Conservation (phyloP, 2,113 vertebrate species). For the Thunnus maccoyii region DNA sequence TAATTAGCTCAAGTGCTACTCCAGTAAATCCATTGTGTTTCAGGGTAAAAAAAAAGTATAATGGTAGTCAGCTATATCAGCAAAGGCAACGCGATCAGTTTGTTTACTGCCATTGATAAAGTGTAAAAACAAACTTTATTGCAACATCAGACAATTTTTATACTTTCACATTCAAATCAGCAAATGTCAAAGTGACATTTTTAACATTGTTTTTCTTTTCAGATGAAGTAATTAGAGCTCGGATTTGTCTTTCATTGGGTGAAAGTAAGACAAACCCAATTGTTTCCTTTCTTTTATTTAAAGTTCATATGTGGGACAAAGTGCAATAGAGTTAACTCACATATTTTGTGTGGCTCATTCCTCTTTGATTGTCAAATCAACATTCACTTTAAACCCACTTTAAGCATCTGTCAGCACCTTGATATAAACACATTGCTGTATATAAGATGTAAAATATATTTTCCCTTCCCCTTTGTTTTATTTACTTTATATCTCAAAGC, state of each 20-base stretch:
- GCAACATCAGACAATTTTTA: not conserved
- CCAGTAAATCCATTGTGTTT: conserved; percentile 55
- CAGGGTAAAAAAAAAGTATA: conserved; percentile 29
- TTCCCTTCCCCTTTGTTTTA: conserved; percentile 24
- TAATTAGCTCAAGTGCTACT: conserved; percentile 66
- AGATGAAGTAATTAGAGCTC: conserved; percentile 3
- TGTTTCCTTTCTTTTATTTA: conserved; percentile 13
- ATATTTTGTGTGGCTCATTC: conserved; percentile 17
- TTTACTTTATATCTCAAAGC: conserved; percentile 18
- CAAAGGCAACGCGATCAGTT: not conserved
- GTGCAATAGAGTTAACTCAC: conserved; percentile 1
- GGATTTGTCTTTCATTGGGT: conserved; percentile 12
- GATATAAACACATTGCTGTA: not conserved
- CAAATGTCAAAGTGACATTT: conserved; percentile 14
- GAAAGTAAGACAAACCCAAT: not conserved
- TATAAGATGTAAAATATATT: not conserved
- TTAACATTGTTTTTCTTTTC: not conserved
- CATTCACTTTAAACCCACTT: conserved; percentile 13
- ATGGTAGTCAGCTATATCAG: conserved; percentile 31
- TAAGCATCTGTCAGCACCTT: conserved; percentile 20
- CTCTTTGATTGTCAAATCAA: not conserved
- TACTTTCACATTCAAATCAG: conserved; percentile 33
- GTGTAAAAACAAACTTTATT: conserved; percentile 19
- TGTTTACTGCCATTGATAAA: conserved; percentile 39
- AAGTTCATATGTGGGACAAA: not conserved